Evolutionary conservation across 1,140 invertebrate species (phyloP), one percentile per base, ranked within the genome.

Genomic region (Mycetomoellerius zeteki): DNA sequence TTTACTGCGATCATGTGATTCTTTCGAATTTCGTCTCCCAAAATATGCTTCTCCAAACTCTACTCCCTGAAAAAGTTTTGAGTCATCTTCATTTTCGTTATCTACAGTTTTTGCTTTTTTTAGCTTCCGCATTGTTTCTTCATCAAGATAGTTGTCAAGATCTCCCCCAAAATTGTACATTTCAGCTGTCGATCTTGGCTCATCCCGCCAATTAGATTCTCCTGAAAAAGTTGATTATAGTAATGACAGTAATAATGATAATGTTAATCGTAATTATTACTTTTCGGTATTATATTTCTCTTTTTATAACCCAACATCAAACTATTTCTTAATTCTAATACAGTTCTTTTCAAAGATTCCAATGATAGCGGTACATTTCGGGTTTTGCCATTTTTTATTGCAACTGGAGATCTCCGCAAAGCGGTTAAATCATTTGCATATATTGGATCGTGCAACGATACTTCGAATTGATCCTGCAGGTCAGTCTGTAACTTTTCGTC

Each of bases 291-390:
- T 16, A 33, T 43, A 14, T 43, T 52, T 6, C 0, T 24, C 14
- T 33, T 73, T 10, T 77, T 84, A 5, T 62, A 50, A 2, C 3
- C 10, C 19, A 58, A 27, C 5, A 54, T 86, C 1, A 93, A 50
- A 52, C 60, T 93, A 21, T 88, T 75, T 19, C 58, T 91, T 58
- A 91, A 62, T 75, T 90, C 77, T 19, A 91, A 30, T 16, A 93
- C 62, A 10, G 81, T 91, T 27, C 88, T 87, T 24, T 89, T 93
- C 14, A 92, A 75, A 33, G 91, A 88, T 8, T 90, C 90, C 21
- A 93, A 37, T 12, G 90, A 84, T 16, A 24, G 14, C 12, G 84
- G 2, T 21, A 10, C 27, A 19, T 43, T 19, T 60, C 37, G 3
- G 3, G 43, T 37, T 69, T 80, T 85, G 10, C 10, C 52, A 37